phyloP scores from a whole-genome alignment of 2,797 vertebrate species.

The Leucoraja ocellata region DNA sequence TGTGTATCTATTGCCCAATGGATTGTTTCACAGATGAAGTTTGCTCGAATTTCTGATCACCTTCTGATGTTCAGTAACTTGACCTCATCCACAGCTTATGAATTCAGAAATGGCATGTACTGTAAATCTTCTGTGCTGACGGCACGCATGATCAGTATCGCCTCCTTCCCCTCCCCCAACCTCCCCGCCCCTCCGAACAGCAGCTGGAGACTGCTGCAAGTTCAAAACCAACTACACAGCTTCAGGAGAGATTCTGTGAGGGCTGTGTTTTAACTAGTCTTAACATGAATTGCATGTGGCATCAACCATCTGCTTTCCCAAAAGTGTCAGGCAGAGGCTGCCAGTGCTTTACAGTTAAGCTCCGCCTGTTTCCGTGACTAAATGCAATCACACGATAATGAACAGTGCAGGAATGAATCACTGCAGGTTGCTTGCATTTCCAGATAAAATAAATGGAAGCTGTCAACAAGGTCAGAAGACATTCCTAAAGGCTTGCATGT shows the following conservation, averaged over 20 bases:
- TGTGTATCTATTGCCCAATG: background rate
- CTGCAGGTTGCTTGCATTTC: constrained; percentile 49
- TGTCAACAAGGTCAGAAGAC: constrained; percentile 46
- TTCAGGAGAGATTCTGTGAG: constrained; percentile 39
- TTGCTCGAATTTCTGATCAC: background rate
- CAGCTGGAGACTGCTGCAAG: constrained; percentile 18
- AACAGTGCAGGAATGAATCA: constrained; percentile 49
- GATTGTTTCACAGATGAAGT: background rate
- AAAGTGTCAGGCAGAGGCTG: constrained; percentile 41
- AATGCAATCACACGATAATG: constrained; percentile 47
- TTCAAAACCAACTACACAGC: background rate
- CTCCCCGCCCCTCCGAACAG: background rate
- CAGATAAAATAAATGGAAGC: constrained; percentile 47
- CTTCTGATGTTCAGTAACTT: constrained; percentile 10
- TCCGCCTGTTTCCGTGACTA: constrained; percentile 45
- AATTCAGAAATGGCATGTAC: constrained; percentile 1
- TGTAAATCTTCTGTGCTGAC: background rate
- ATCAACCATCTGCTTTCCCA: constrained; percentile 49
- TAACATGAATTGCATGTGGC: constrained; percentile 52
- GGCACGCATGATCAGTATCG: background rate
- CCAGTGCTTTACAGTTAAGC: constrained; percentile 43
- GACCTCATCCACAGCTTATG: background rate
- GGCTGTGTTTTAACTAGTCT: constrained; percentile 46
- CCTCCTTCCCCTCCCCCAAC: background rate
- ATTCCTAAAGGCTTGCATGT: constrained; percentile 14